These are phyloP conservation scores for Ypsolopha sequella DNA, from an alignment of 2,888 invertebrate species.

Conservation along the genomic window DNA sequence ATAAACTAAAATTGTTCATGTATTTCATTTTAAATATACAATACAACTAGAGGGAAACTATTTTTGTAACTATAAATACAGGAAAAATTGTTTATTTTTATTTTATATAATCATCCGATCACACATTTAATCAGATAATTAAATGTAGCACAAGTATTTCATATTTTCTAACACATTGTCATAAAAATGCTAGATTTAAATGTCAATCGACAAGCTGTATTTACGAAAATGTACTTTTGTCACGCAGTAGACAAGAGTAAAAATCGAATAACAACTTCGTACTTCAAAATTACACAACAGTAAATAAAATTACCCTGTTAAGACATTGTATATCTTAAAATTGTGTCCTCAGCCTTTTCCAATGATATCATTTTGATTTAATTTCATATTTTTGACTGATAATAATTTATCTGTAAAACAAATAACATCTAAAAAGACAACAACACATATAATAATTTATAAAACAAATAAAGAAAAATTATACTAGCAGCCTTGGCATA, in stretches of 20 bases:
- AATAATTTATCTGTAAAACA: conserved; percentile 14
- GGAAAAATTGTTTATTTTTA: not conserved
- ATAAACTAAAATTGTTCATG: conserved; percentile 20
- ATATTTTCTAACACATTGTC: not conserved
- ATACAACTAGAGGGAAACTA: conserved; percentile 1
- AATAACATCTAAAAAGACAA: conserved; percentile 1
- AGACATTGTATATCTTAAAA: conserved; percentile 69
- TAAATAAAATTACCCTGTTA: conserved; percentile 68
- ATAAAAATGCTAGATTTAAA: conserved; percentile 1
- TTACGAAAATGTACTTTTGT: conserved; percentile 29
- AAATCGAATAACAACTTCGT: conserved; percentile 51
- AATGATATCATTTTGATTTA: conserved; percentile 56
- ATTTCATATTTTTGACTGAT: conserved; percentile 36
- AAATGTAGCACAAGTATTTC: too few relatives aligned
- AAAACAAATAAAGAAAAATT: not conserved
- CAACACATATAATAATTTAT: not conserved
- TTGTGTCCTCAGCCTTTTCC: conserved; percentile 67
- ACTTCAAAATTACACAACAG: conserved; percentile 57
- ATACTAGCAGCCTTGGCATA: not conserved
- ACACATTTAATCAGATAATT: too few relatives aligned
- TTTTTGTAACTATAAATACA: not conserved
- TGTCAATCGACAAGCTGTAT: conserved; percentile 13
- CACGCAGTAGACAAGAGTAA: conserved; percentile 36
- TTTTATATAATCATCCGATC: not conserved
- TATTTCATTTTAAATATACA: conserved; percentile 5